phyloP scores from a whole-genome alignment of 2,888 invertebrate genomes.

The Leptura quadrifasciata region DNA sequence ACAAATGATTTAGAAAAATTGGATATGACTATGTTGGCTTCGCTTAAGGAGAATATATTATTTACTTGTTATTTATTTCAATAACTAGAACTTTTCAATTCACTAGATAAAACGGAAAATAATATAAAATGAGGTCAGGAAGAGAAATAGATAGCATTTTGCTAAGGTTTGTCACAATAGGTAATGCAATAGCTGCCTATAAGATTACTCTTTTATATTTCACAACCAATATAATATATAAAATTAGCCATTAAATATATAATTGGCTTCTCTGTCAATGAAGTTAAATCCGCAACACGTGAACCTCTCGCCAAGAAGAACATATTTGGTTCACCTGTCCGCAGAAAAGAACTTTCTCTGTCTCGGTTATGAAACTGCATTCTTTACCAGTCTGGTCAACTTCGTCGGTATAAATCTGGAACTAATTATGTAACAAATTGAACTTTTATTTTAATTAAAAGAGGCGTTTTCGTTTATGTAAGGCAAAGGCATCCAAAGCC shows the following conservation, averaged over 20 bases:
- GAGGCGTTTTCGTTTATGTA: background rate
- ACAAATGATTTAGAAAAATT: too few species aligned
- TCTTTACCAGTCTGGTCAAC: conserved; percentile 50
- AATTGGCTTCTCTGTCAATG: background rate
- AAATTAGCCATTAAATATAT: background rate
- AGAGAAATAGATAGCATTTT: too few species aligned
- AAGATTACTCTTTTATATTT: too few species aligned
- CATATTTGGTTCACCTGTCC: conserved; percentile 54
- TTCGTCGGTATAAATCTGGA: conserved; percentile 31
- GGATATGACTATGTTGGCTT: too few species aligned
- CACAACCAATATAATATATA: too few species aligned
- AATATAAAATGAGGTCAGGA: too few species aligned
- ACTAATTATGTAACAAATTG: conserved; percentile 24
- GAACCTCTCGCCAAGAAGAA: conserved; percentile 15
- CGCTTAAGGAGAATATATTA: too few species aligned
- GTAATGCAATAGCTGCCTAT: too few species aligned
- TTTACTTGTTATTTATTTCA: too few species aligned
- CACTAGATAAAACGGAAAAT: too few species aligned
- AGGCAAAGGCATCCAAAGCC: background rate
- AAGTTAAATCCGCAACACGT: background rate
- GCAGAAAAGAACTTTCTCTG: conserved; percentile 53
- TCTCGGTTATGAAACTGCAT: conserved; percentile 54
- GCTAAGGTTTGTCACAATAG: too few species aligned
- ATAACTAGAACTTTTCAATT: too few species aligned
- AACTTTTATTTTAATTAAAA: conserved; percentile 25